phyloP scores from a whole-genome alignment of 2,113 vertebrate species.

The Noturus placidus region DNA sequence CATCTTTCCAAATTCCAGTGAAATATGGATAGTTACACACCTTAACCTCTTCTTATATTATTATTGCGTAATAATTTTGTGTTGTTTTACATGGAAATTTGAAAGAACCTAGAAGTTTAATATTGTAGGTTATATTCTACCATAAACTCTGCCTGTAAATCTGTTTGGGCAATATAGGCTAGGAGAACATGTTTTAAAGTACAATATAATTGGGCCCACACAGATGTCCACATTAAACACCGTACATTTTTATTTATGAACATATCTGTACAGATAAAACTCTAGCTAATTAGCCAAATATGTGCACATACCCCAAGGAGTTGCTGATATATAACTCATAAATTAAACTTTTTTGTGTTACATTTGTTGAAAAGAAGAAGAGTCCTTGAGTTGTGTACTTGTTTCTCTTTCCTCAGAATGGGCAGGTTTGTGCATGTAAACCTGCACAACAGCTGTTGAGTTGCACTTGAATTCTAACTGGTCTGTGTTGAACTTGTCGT shows the following conservation, averaged over 20 bases:
- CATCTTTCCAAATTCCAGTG: no score
- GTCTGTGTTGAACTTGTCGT: slow-evolving; percentile 20
- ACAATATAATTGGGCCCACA: background rate
- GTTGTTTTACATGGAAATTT: background rate
- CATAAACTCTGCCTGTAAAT: background rate
- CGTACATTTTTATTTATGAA: background rate
- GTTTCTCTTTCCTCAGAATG: slow-evolving; percentile 22
- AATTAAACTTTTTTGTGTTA: background rate
- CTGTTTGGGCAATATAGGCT: background rate
- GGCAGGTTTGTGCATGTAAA: slow-evolving; percentile 69
- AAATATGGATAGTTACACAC: background rate
- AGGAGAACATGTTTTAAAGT: background rate
- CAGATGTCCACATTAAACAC: background rate
- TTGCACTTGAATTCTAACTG: slow-evolving; percentile 59
- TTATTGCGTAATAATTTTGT: background rate
- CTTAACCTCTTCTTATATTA: background rate
- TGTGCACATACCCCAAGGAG: background rate
- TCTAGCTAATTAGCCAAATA: background rate
- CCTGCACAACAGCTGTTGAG: slow-evolving; percentile 61
- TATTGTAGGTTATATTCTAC: background rate
- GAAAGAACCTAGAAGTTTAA: background rate
- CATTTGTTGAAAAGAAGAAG: background rate
- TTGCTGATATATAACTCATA: background rate
- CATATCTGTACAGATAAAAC: background rate
- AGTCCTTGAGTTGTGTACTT: background rate